A percentile compares a stretch with the other conserved stretches of the same genome.
Conservation (phyloP, 2,888 invertebrate genomes). For the Agrochola lota region DNA sequence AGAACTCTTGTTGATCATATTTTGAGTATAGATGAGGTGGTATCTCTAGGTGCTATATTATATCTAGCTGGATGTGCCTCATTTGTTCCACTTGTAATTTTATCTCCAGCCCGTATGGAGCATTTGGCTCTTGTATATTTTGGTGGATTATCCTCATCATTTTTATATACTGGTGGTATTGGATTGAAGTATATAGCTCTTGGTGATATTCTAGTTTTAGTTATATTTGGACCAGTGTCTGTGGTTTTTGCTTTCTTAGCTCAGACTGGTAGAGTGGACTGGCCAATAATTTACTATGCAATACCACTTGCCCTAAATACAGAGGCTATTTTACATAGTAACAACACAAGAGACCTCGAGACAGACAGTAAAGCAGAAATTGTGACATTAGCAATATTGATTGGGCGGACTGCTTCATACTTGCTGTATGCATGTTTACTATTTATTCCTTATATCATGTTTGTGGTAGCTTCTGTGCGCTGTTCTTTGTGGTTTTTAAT, state of each 20-base stretch:
- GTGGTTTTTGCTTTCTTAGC: conserved; percentile 98
- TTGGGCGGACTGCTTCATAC: conserved; percentile 97
- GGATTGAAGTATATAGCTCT: conserved; percentile 98
- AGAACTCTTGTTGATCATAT: conserved; percentile 98
- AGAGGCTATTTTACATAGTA: conserved; percentile 98
- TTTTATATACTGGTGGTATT: conserved; percentile 98
- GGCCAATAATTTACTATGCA: conserved; percentile 97
- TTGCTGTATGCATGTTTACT: conserved; percentile 96
- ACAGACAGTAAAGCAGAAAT: conserved; percentile 97
- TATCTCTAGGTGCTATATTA: conserved; percentile 96
- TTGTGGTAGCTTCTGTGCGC: conserved; percentile 95
- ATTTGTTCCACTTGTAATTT: conserved; percentile 93
- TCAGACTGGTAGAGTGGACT: conserved; percentile 97
- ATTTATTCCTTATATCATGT: conserved; percentile 97
- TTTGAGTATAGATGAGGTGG: conserved; percentile 93
- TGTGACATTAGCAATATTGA: conserved; percentile 98
- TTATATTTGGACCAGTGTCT: conserved; percentile 98
- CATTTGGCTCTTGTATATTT: conserved; percentile 98
- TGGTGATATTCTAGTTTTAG: conserved; percentile 97
- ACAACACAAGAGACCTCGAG: conserved; percentile 97
- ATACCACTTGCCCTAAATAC: conserved; percentile 98
- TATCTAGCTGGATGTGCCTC: conserved; percentile 96
- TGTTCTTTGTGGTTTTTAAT: conserved; percentile 97
- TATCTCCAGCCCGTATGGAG: conserved; percentile 98
- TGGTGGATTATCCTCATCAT: conserved; percentile 98